These are phyloP conservation scores for Boulengeromyrus knoepffleri DNA, from an alignment of 2,113 vertebrate species.

Conservation along the genomic window DNA sequence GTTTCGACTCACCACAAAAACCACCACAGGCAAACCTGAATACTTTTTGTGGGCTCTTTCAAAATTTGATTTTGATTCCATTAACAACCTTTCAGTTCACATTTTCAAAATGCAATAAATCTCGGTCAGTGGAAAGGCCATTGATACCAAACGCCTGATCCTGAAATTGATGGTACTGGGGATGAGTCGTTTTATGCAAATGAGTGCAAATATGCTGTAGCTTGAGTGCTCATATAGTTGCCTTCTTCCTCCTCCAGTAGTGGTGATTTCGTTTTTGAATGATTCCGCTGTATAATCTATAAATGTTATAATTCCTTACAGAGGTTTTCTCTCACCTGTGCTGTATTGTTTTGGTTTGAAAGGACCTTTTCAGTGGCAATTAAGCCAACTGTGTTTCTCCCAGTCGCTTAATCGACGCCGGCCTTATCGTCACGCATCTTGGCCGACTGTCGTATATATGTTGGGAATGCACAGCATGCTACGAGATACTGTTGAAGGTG, in stretches of 20 bases:
- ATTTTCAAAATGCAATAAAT: not conserved
- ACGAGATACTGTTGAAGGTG: not conserved
- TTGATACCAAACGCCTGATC: not conserved
- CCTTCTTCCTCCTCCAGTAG: not conserved
- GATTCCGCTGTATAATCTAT: not conserved
- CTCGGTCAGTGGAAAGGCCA: not conserved
- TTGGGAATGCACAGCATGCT: not conserved
- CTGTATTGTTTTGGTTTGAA: not conserved
- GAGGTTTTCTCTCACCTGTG: not conserved
- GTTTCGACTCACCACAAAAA: not conserved
- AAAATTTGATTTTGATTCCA: not conserved
- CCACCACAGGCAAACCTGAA: not conserved
- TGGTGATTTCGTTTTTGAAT: not conserved
- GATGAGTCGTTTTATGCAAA: not conserved
- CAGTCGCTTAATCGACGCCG: not conserved
- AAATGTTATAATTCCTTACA: not conserved
- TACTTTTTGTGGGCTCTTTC: not conserved
- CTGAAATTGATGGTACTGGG: not conserved
- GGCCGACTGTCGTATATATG: not conserved
- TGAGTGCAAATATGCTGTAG: not conserved
- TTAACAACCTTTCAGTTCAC: not conserved
- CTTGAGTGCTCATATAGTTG: not conserved
- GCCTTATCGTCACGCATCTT: not conserved
- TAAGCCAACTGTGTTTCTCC: not conserved
- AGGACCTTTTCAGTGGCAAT: not conserved